Evolutionary conservation across 1,140 invertebrate species (phyloP), one percentile per base, ranked within the genome.

Genomic region (Daktulosphaira vitifoliae): DNA sequence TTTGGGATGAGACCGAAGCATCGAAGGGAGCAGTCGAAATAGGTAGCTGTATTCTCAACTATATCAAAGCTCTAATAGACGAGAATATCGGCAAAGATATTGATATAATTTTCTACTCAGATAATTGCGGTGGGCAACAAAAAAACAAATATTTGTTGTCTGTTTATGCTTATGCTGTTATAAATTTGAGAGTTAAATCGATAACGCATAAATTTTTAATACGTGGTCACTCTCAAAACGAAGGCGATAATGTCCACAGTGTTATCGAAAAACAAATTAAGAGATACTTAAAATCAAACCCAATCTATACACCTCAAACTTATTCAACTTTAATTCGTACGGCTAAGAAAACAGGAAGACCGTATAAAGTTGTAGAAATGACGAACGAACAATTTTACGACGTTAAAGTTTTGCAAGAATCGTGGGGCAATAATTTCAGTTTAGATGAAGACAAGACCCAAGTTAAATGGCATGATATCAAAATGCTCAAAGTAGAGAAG

Each of bases 31-130:
- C 68, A 38, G 68, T 65, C 66, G 70, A 66, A 64, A 48, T 25
- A 22, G 29, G 48, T 75, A 73, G 62, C 22, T 78, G 54, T 70
- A 66, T 16, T 46, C 71, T 54, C 2, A 54, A 54, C 16, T 54
- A 68, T 73, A 68, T 70, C 71, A 73, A 44, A 39, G 53, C 9
- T 33, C 11, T 18, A 54, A 65, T 22, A n/a, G n/a, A 9, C 23
- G 22, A 56, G 33, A 38, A 56, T 53, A 6, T 23, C 18, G 18
- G 48, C 6, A 20, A 53, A 22, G 44, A 54, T 29, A 23, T 51
- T 18, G 65, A 71, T 3, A 42, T 70, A 1, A 67, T 68, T 38
- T 71, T 71, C 39, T 71, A 70, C 62, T 71, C 69, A 1, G 68
- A 71, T 25, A 71, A 71, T 66, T 71, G 69, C 38, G 25, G 18